Base-by-base conservation (phyloP, 2,888 invertebrate species). In the Cistogaster globosa region DNA sequence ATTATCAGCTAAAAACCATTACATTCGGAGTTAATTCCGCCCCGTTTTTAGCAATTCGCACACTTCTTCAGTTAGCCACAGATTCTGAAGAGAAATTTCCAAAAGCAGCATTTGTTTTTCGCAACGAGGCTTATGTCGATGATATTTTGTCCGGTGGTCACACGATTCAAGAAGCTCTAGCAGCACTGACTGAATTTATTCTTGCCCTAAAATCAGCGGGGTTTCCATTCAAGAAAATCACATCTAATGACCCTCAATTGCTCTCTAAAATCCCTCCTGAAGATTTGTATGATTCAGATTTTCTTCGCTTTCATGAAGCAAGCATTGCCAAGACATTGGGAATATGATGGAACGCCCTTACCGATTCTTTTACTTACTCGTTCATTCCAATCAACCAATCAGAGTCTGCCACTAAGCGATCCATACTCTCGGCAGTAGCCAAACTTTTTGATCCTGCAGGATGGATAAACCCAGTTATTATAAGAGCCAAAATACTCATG, bases 291-390 rank as follows among this genome's bases (percentile, higher is more conserved):
- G 48, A 48, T n/a, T 22, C 36, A 18, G 60, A 60, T 9, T 60
- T 60, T 38, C 18, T 60, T 18, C 36, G 38, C 9, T 60, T 60
- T 18, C 38, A 60, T 38, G 38, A 60, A 38, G 42, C 65, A 32
- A 67, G 65, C n/a, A 22, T 20, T 16, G 48, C 65, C 9, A 51
- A 67, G 36, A 67, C 36, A 2, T 53, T 67, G 36, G 65, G 65
- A 65, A 65, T 65, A 14, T 22, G n/a, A 14, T 65, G 26, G 48
- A 65, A 65, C 2, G 65, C 26, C 11, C 38, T 62, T 12, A 62
- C 11, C 20, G 42, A 42, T 62, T 62, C 62, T 1, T 62, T 62
- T 36, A 2, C 65, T n/a, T 65, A 65, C 12, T 48, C 48, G 0
- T 48, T 65, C 12, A 26, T 1, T 8, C 7, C 22, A 65, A 48